Evolutionary conservation across 35 echinoderm and acorn worm species (phyloP).

Genomic region (Lytechinus variegatus): DNA sequence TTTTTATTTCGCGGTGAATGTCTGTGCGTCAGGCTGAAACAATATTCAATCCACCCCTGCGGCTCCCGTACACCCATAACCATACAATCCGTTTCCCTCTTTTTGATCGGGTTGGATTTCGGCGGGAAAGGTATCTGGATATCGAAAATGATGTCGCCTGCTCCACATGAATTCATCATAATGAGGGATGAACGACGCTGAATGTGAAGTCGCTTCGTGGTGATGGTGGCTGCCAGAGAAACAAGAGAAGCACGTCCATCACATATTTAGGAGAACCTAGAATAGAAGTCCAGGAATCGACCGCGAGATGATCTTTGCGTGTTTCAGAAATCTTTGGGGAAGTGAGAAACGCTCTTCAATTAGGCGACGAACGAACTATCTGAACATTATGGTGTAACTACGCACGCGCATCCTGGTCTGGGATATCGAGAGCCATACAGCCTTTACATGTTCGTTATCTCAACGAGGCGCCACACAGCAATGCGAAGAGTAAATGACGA

Average conservation of each 20-base stretch:
- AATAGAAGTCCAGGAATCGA: neutral
- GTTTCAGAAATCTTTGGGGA: neutral
- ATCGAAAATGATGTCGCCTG: slow-evolving; percentile 2
- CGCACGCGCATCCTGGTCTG: neutral
- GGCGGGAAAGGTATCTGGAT: neutral
- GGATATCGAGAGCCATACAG: neutral
- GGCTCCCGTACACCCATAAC: neutral
- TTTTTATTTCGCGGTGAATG: neutral
- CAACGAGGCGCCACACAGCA: neutral
- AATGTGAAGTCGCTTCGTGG: neutral
- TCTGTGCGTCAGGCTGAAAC: neutral
- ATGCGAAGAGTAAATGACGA: neutral
- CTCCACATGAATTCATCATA: slow-evolving; percentile 2
- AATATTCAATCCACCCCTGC: neutral
- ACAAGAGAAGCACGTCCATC: neutral
- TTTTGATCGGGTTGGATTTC: neutral
- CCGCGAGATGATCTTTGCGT: neutral
- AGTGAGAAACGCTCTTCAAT: neutral
- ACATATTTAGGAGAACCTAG: neutral
- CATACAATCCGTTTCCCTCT: neutral
- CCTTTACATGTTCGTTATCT: neutral
- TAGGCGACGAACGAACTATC: neutral
- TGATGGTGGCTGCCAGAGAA: neutral
- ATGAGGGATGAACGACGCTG: neutral
- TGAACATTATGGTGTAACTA: neutral